Evolutionary conservation across 2,797 vertebrate genomes (phyloP).

Genomic region (Helarctos malayanus): DNA sequence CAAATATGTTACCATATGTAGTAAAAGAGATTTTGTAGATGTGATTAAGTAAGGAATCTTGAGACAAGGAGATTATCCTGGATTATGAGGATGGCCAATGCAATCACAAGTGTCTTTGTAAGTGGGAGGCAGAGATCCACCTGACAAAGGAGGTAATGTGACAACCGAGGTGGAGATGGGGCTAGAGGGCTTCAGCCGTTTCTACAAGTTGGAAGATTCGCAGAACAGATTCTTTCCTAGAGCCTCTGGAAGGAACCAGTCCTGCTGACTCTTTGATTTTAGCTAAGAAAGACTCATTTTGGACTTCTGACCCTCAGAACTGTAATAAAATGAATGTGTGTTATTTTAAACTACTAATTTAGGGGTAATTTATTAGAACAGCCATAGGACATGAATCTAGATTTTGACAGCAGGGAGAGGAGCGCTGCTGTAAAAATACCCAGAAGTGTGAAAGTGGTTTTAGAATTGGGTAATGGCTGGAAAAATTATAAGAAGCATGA

Average conservation of each 20-base stretch:
- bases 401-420: not conserved
- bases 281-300: not conserved
- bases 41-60: not conserved
- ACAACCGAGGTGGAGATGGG: rapidly evolving
- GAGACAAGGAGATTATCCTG: not conserved
- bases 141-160: not conserved
- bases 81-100: not conserved
- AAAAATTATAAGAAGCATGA: not conserved
- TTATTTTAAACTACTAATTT: not conserved
- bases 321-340: not conserved
- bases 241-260: not conserved
- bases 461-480: not conserved
- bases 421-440: not conserved
- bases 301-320: not conserved
- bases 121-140: not conserved
- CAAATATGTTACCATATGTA: not conserved
- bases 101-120: not conserved
- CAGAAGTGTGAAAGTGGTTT: not conserved
- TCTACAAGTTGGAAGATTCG: not conserved
- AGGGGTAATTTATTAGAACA: not conserved
- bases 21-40: not conserved
- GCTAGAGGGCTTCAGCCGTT: not conserved
- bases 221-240: not conserved
- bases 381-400: not conserved
- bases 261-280: not conserved